Conservation (phyloP, 2,113 vertebrate genomes). For the Hylia prasina region DNA sequence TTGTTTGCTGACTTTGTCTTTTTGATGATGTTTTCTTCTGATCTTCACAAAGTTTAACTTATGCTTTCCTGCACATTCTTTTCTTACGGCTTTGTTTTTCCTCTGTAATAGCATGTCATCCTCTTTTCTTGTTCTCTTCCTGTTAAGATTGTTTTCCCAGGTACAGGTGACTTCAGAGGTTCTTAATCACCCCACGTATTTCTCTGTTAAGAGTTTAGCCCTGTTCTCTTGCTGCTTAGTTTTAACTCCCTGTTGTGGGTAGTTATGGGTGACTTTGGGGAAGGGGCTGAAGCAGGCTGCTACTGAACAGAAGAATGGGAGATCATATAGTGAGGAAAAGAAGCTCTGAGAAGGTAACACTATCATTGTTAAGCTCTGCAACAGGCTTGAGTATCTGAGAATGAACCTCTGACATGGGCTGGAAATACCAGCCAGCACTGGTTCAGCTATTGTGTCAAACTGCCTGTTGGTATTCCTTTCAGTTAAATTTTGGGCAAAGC, state of each 20-base stretch:
- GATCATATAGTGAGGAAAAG: neutral
- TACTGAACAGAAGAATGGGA: neutral
- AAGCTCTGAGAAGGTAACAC: neutral
- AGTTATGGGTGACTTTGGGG: neutral
- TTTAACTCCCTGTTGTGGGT: neutral
- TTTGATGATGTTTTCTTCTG: neutral
- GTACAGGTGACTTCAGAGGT: neutral
- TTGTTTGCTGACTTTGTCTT: neutral
- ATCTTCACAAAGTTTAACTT: neutral
- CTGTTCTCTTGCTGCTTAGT: neutral
- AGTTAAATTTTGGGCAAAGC: neutral
- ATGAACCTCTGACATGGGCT: neutral
- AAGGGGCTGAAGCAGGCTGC: neutral
- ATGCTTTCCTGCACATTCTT: fast-evolving
- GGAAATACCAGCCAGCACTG: neutral
- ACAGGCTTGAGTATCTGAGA: neutral
- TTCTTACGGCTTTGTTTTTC: neutral
- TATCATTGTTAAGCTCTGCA: neutral
- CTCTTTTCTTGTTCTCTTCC: neutral
- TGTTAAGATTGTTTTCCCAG: conserved; percentile 10
- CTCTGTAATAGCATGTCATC: neutral
- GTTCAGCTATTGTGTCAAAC: neutral
- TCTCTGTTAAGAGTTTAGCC: neutral
- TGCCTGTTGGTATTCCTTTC: neutral
- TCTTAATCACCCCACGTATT: neutral